Conservation (phyloP, 37 sponge, comb jelly and placozoan genomes). For the Cliona cf. orientalis region DNA sequence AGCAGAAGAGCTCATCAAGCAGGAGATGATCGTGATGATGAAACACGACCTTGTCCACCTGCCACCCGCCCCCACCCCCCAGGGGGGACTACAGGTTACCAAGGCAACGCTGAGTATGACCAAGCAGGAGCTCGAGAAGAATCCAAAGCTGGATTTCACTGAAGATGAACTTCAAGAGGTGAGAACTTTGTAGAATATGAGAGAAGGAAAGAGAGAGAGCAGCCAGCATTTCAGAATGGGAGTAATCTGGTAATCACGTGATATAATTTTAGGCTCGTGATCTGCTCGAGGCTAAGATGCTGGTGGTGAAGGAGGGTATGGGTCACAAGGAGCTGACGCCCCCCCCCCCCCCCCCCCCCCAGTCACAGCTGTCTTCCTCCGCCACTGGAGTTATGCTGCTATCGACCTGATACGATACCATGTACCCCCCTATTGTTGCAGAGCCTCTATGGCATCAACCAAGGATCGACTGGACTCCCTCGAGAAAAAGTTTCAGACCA, state of each 20-base stretch:
- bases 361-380: no score
- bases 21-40: conserved; percentile 87
- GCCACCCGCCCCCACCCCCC: conserved; percentile 47
- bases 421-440: background rate
- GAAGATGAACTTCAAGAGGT: conserved; percentile 77
- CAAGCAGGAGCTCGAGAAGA: conserved; percentile 60
- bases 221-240: background rate
- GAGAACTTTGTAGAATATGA: no score
- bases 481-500: conserved; percentile 75
- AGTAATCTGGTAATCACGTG: background rate
- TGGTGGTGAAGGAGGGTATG: conserved; percentile 87
- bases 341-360: no score
- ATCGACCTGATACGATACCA: no score
- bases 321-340: conserved; percentile 88
- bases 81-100: no score
- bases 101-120: conserved; percentile 39
- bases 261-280: conserved; percentile 83
- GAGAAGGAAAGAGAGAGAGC: background rate
- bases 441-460: conserved; percentile 43
- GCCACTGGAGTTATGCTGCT: no score
- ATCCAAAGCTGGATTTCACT: conserved; percentile 39
- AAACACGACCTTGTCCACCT: conserved; percentile 85
- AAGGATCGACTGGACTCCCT: conserved; percentile 91
- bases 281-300: conserved; percentile 78
- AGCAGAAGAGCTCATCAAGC: conserved; percentile 92